A percentile compares a stretch with the other conserved stretches of the same genome.
phyloP scores from a whole-genome alignment of 2,888 invertebrate genomes.

The Hartigia nigra region DNA sequence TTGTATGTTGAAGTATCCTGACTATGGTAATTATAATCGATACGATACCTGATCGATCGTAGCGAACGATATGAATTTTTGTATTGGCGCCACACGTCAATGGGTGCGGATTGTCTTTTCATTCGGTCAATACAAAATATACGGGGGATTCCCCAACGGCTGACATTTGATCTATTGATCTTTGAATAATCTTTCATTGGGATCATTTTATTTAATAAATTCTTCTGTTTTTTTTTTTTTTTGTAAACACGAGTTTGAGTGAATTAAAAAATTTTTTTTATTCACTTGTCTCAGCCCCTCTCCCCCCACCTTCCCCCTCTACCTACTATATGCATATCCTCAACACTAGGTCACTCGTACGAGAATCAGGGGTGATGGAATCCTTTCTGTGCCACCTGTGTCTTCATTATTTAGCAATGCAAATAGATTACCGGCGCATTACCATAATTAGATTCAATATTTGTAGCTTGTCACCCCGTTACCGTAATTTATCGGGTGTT shows the following conservation, averaged over 20 bases:
- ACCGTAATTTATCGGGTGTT: conserved; percentile 50
- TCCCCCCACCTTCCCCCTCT: not conserved
- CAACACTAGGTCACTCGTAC: conserved; percentile 48
- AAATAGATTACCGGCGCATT: conserved; percentile 56
- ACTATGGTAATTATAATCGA: not conserved
- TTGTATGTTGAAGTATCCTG: not conserved
- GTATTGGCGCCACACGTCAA: not conserved
- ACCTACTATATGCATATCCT: not conserved
- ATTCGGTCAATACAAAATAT: not conserved
- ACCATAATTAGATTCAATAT: conserved; percentile 63
- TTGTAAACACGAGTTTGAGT: not conserved
- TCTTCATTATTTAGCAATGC: conserved; percentile 57
- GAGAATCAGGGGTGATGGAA: conserved; percentile 37
- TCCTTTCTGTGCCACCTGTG: conserved; percentile 53
- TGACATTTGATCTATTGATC: not conserved
- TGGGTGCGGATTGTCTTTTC: not conserved
- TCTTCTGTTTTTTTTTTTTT: not conserved
- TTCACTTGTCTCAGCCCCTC: not conserved
- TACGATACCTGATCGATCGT: not conserved
- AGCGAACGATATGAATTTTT: not conserved
- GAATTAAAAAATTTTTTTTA: not conserved
- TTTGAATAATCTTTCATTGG: not conserved
- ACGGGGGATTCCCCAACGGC: not conserved
- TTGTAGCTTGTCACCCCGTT: conserved; percentile 56
- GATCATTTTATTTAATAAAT: no score